phyloP scores from a whole-genome alignment of 2,113 vertebrate species.

The Channa maculata region DNA sequence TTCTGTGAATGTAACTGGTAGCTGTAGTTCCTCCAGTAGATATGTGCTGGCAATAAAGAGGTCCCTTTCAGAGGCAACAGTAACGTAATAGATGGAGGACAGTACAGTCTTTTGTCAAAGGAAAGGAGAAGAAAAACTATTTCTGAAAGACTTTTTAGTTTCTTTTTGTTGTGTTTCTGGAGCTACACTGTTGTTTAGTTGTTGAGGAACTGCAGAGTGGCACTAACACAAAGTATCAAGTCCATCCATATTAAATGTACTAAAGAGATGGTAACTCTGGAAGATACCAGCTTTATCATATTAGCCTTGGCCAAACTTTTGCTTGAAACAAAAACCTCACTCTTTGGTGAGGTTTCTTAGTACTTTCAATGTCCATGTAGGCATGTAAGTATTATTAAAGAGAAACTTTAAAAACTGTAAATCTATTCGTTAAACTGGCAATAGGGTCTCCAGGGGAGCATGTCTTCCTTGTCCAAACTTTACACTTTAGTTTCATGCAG shows the following conservation, averaged over 20 bases:
- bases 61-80: background rate
- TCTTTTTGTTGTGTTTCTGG: background rate
- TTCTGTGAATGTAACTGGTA: background rate
- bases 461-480: background rate
- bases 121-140: background rate
- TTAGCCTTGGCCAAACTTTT: background rate
- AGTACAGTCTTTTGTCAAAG: background rate
- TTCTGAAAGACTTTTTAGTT: background rate
- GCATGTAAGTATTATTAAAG: too few relatives aligned
- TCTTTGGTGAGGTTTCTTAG: too few relatives aligned
- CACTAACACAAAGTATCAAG: background rate
- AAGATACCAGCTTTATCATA: background rate
- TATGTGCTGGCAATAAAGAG: background rate
- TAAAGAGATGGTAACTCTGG: background rate
- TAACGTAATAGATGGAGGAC: background rate
- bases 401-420: too few relatives aligned
- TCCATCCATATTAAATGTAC: background rate
- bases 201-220: background rate
- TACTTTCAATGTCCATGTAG: too few relatives aligned
- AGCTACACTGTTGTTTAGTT: background rate
- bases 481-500: background rate
- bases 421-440: background rate
- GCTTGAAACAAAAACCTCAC: background rate
- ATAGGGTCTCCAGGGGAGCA: background rate
- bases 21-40: background rate